Conservation (phyloP, 2,888 invertebrate species). For the Drosophila neoperkinsi region DNA sequence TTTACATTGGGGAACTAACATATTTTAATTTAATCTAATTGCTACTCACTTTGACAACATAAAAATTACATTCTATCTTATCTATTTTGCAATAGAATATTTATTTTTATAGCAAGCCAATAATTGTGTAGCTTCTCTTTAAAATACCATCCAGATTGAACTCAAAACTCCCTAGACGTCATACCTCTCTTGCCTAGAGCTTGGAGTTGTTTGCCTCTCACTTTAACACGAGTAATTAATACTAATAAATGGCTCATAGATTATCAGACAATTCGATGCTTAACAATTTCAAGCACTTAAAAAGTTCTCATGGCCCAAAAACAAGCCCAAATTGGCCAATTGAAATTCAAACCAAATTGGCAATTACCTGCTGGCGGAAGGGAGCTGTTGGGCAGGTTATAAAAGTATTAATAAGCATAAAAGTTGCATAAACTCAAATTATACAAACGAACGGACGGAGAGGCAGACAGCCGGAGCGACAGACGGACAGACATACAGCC, state of each 20-base stretch:
- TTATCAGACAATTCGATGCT: conserved; percentile 24
- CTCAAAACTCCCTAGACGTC: neutral
- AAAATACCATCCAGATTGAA: neutral
- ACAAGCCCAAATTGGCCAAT: conserved; percentile 57
- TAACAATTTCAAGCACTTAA: conserved; percentile 42
- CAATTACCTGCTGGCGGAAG: conserved; percentile 48
- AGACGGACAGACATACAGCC: conserved; percentile 21
- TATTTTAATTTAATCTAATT: neutral
- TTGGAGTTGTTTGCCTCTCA: neutral
- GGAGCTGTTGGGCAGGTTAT: conserved; percentile 27
- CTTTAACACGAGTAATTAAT: neutral
- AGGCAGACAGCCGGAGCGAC: conserved; percentile 32
- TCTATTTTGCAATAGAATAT: neutral
- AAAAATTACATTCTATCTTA: neutral
- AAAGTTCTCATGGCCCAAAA: conserved; percentile 36
- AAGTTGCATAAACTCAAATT: conserved; percentile 71
- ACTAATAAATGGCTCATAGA: conserved; percentile 10
- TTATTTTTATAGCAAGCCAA: neutral
- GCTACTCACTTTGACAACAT: neutral
- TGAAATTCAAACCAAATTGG: conserved; percentile 65
- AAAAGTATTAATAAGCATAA: conserved; percentile 72
- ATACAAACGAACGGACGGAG: conserved; percentile 37
- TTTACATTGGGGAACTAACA: neutral
- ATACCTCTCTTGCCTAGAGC: neutral
- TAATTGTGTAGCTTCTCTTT: neutral